Base-by-base conservation (phyloP, 2,888 invertebrate species). In the Ochlodes sylvanus region DNA sequence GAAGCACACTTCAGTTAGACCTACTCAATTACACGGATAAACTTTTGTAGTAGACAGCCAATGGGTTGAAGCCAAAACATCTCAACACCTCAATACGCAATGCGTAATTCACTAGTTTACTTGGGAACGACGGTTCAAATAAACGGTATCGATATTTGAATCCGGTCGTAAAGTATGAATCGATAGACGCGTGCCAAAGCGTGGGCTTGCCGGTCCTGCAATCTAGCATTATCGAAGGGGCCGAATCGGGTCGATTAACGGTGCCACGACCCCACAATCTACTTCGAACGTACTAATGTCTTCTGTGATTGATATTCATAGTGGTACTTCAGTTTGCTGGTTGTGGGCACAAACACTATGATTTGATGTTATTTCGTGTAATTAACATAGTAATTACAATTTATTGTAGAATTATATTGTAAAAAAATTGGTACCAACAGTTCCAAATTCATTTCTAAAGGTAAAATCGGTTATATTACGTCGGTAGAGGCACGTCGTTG, bases 141-240 rank as follows among this genome's bases (percentile, higher is more conserved):
- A 38, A 38, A 12, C 12, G 12, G 27, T 27, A 19, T 10, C 2
- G 14, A 27, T 27, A 55, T 32, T 55, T 7, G 15, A 34, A 38
- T 2, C 32, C 32, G 21, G 27, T 44, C 58, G 42, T 44, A 21
- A 27, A 72, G 7, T 58, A 56, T 44, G n/a, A 57, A 41, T 19
- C 14, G 0, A 58, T 14, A n/a, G 21, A 41, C 54, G 9, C 63
- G 63, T 63, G 54, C 63, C 54, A 42, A 27, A 41, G 52, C 52
- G 52, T 62, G 52, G 52, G 62, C 21, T 34, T 38, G 52, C 52
- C 21, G 14, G 52, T 52, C 12, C 82, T 77, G 75, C 69, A 70
- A 72, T 71, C 71, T 73, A 72, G 72, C 76, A 79, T 78, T 79
- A 85, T 82, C 76, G 81, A 75, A 71, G 77, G 77, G 81, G 80